A percentile compares a stretch with the other conserved stretches of the same genome.
Evolutionary conservation across 2,113 vertebrate species (phyloP).

Genomic region (Marmota monax): DNA sequence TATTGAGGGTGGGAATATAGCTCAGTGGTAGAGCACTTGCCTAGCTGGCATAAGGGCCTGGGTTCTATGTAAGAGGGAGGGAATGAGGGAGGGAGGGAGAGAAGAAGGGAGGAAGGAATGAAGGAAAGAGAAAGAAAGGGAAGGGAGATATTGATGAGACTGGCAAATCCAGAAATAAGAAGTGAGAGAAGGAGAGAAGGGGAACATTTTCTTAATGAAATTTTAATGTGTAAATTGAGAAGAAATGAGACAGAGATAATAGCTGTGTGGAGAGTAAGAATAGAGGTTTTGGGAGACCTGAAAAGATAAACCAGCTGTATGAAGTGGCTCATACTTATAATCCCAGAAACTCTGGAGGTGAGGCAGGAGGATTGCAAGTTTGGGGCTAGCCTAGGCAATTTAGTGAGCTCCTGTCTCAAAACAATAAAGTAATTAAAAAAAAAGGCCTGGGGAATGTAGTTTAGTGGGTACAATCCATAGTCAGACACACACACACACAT

Average conservation of each 20-base stretch:
- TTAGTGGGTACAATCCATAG: too few relatives aligned
- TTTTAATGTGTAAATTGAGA: constrained; percentile 33
- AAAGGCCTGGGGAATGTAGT: too few relatives aligned
- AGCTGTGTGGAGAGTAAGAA: background rate
- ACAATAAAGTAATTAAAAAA: too few relatives aligned
- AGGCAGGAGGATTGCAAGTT: too few relatives aligned
- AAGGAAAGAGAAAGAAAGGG: background rate
- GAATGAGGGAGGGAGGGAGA: too few relatives aligned
- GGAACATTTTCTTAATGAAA: constrained; percentile 25
- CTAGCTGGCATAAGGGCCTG: background rate
- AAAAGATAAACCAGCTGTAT: background rate
- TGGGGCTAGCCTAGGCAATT: too few relatives aligned
- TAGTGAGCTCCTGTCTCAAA: too few relatives aligned
- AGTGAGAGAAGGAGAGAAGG: background rate
- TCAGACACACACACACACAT: too few relatives aligned
- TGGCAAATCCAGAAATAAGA: background rate
- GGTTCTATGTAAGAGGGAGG: background rate
- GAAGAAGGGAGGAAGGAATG: too few relatives aligned
- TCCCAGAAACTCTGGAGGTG: too few relatives aligned
- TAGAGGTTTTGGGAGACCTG: background rate
- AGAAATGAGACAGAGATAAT: background rate
- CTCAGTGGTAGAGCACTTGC: background rate
- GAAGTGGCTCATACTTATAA: too few relatives aligned
- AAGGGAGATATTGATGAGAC: background rate
- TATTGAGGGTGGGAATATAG: background rate